These are phyloP conservation scores for Chirona hameri DNA, from an alignment of 2,888 invertebrate genomes.

Conservation along the genomic window DNA sequence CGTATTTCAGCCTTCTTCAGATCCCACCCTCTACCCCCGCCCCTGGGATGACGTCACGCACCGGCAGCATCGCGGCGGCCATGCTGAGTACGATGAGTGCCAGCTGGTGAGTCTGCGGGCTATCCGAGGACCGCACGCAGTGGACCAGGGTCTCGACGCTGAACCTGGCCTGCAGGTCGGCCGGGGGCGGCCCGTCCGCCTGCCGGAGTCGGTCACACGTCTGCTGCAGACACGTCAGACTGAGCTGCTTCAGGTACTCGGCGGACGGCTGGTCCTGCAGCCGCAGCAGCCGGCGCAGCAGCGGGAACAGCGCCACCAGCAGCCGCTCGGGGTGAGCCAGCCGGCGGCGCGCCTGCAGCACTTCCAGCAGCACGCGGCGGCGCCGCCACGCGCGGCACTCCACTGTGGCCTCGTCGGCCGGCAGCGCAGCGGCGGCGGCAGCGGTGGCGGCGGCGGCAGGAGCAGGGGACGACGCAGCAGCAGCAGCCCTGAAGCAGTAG, in stretches of 20 bases:
- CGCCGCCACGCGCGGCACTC: conserved; percentile 62
- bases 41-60: too few relatives aligned
- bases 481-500: background rate
- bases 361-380: conserved; percentile 74
- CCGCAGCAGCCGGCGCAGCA: conserved; percentile 66
- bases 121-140: conserved; percentile 82
- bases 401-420: background rate
- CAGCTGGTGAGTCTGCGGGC: conserved; percentile 94
- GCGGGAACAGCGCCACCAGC: conserved; percentile 68
- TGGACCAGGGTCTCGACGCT: conserved; percentile 78
- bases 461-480: background rate
- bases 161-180: conserved; percentile 42
- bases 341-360: conserved; percentile 79
- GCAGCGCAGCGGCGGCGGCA: background rate
- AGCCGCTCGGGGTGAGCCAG: conserved; percentile 52
- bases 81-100: conserved; percentile 78
- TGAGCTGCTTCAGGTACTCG: conserved; percentile 84
- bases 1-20: too few relatives aligned
- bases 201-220: conserved; percentile 34
- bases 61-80: conserved; percentile 71
- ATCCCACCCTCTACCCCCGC: too few relatives aligned
- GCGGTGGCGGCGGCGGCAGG: background rate
- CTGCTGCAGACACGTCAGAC: conserved; percentile 71
- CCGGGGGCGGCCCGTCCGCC: background rate
- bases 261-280: conserved; percentile 75